Evolutionary conservation across 2,888 invertebrate genomes (phyloP), one percentile per base, ranked within the genome.

Genomic region (Hirtodrosophila alboralis): DNA sequence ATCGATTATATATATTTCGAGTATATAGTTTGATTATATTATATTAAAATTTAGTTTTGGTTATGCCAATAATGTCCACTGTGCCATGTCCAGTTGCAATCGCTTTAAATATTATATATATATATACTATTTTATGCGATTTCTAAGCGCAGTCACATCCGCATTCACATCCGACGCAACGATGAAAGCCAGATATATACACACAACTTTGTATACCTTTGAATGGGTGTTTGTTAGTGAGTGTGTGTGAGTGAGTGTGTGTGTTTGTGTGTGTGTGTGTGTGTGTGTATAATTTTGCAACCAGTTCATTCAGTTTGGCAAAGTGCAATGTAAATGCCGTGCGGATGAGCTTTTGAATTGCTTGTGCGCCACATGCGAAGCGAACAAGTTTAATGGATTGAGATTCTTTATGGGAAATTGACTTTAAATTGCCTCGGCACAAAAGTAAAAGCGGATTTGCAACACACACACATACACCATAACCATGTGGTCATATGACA

Each of bases 131-230:
- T 75, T 61, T 54, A 52, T 65, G 65, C 43, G 62, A 81, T 75
- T 74, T 45, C 61, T 54, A 63, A 74, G 71, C 75, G 63, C 79
- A 66, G 54, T 73, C 73, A 69, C 59, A 69, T 64, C 76, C 84
- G 76, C 41, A 45, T 40, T 56, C 60, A 65, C 58, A 66, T 66
- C 69, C 73, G 62, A 40, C 40, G 47, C 43, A 53, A 43, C 38
- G 47, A 27, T 16, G 27, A 33, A 43, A 34, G 28, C 52, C 43
- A 59, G 28, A 40, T 64, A 57, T 44, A 37, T 23, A 18, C 18
- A 18, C 37, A 26, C 37, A 23, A 21, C 33, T 10, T 8, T 41
- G 30, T 43, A 18, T 31, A 43, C 41, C 41, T 41, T 13, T 27
- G 14, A 40, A 28, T 37, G 31, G n/a, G n/a, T n/a, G n/a, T n/a